Evolutionary conservation across 2,113 vertebrate genomes (phyloP).

Genomic region (Siphamia tubifer): DNA sequence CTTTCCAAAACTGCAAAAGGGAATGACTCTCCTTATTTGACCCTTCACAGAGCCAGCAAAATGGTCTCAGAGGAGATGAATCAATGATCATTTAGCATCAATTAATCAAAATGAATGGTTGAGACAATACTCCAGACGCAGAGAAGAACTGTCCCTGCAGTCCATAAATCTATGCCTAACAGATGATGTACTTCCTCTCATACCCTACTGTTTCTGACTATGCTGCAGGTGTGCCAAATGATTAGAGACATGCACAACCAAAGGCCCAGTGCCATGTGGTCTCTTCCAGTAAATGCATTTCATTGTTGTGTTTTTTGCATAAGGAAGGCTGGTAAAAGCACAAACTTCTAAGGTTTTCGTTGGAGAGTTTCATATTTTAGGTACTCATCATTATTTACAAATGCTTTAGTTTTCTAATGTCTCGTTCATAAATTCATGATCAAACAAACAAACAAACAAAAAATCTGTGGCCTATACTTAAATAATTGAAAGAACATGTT

Average conservation of each 20-base stretch:
- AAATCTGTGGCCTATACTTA: too few relatives aligned
- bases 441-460: too few relatives aligned
- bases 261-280: neutral
- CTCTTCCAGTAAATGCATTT: neutral
- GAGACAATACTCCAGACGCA: conserved; percentile 3
- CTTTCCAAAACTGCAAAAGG: neutral
- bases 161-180: conserved; percentile 3
- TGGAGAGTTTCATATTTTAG: too few relatives aligned
- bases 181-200: neutral
- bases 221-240: conserved; percentile 3
- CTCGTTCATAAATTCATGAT: too few relatives aligned
- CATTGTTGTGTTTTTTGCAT: too few relatives aligned
- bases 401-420: too few relatives aligned
- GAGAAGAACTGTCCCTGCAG: neutral
- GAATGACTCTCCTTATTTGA: neutral
- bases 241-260: neutral
- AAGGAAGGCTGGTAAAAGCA: too few relatives aligned
- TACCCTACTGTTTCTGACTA: neutral
- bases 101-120: conserved; percentile 11
- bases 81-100: neutral
- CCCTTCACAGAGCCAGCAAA: neutral
- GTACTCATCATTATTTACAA: too few relatives aligned
- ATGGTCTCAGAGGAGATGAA: neutral
- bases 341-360: too few relatives aligned
- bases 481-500: too few relatives aligned